Evolutionary conservation across 2,888 invertebrate genomes (phyloP).

Genomic region (Metopia argyrocephala): DNA sequence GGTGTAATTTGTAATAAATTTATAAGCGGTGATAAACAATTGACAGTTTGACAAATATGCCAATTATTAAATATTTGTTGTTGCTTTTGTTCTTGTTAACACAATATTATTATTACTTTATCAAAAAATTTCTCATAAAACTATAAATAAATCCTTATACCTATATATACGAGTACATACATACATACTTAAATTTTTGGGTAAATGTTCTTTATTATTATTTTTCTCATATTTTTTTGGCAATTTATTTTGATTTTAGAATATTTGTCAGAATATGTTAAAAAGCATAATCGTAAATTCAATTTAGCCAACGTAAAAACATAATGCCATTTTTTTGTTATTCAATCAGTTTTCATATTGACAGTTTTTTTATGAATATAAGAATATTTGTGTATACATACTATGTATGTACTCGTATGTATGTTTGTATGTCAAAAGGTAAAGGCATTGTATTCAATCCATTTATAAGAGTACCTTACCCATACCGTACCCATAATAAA

Average conservation of each 20-base stretch:
- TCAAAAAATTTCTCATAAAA: too few species aligned
- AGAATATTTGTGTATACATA: too few species aligned
- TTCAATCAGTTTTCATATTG: slow-evolving; percentile 41
- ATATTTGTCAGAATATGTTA: slow-evolving; percentile 1
- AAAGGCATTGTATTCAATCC: not conserved
- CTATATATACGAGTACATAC: too few species aligned
- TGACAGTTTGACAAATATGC: not conserved
- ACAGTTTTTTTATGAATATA: not conserved
- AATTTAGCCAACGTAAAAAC: not conserved
- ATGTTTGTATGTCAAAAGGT: too few species aligned
- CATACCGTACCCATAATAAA: slow-evolving; percentile 26
- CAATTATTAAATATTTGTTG: not conserved
- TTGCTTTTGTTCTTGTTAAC: not conserved
- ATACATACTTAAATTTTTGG: too few species aligned
- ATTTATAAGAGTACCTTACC: not conserved
- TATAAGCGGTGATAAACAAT: not conserved
- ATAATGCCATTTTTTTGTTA: slow-evolving; percentile 2
- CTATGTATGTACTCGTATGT: too few species aligned
- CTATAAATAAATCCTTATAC: too few species aligned
- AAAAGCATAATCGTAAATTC: slow-evolving; percentile 35
- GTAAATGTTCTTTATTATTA: too few species aligned
- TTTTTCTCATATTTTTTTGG: not conserved
- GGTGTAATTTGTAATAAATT: not conserved
- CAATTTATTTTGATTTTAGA: slow-evolving; percentile 11
- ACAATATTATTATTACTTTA: not conserved